A percentile compares a stretch with the other conserved stretches of the same genome.
Evolutionary conservation across 2,888 invertebrate genomes (phyloP).

Genomic region (Mesorhabditis belari): DNA sequence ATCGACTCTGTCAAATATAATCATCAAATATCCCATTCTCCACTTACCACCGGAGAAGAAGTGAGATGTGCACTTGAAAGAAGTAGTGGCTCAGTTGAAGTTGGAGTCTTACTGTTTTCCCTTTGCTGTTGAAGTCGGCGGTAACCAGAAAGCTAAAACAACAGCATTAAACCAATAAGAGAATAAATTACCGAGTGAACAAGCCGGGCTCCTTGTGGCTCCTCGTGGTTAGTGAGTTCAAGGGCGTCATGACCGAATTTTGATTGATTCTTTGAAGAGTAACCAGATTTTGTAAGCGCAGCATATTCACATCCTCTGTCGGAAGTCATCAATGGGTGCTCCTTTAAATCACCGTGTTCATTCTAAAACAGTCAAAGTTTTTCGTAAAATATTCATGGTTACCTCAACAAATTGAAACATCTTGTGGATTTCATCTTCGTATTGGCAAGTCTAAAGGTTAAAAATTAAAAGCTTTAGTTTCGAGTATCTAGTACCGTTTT

Average conservation of each 20-base stretch:
- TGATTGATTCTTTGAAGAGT: background rate
- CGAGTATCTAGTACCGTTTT: no score
- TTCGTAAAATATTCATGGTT: background rate
- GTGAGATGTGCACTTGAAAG: no score
- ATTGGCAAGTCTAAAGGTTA: background rate
- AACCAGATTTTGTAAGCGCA: background rate
- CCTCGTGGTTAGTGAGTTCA: background rate
- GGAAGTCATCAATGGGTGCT: background rate
- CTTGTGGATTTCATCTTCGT: conserved; percentile 14
- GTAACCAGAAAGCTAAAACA: background rate
- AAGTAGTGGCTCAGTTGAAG: no score
- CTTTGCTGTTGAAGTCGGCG: background rate
- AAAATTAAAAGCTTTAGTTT: no score
- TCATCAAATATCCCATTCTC: no score
- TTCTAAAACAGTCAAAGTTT: background rate
- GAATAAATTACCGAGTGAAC: background rate
- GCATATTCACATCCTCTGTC: background rate
- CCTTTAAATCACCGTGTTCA: background rate
- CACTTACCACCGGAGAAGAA: no score
- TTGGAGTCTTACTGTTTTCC: no score
- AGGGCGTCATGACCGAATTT: no score
- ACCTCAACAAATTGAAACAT: conserved; percentile 17
- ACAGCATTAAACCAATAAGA: background rate
- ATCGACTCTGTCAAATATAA: background rate
- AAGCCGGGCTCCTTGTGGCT: background rate